These are phyloP conservation scores for Pyrgus malvae DNA, from an alignment of 2,888 invertebrate genomes.

Conservation along the genomic window DNA sequence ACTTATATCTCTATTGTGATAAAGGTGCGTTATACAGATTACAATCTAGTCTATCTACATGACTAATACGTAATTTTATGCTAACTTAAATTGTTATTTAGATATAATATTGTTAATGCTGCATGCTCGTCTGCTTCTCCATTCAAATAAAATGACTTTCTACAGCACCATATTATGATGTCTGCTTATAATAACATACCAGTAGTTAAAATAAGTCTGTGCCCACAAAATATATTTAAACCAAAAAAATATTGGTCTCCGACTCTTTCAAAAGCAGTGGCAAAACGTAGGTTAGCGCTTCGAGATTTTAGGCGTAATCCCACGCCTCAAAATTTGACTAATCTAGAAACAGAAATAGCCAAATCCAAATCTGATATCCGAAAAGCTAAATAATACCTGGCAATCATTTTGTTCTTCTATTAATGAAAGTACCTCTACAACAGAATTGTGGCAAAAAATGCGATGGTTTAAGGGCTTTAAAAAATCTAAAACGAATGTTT, in stretches of 20 bases:
- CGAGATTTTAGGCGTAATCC: slow-evolving; percentile 10
- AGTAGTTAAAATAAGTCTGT: neutral
- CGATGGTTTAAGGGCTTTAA: slow-evolving; percentile 8
- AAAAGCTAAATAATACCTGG: slow-evolving; percentile 2
- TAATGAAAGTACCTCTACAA: neutral
- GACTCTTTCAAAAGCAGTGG: slow-evolving; percentile 5
- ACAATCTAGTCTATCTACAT: too few relatives aligned
- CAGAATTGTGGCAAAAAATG: slow-evolving; percentile 13
- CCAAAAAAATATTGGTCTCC: slow-evolving; percentile 3
- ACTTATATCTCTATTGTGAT: too few relatives aligned
- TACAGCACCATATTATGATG: neutral
- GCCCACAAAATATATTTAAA: neutral
- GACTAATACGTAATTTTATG: too few relatives aligned
- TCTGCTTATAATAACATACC: neutral
- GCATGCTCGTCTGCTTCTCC: too few relatives aligned
- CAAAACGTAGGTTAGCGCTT: slow-evolving; percentile 9
- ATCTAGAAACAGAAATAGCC: neutral
- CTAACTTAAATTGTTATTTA: too few relatives aligned
- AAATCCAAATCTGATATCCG: slow-evolving; percentile 4
- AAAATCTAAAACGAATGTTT: neutral
- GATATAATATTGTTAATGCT: too few relatives aligned
- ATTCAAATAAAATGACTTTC: too few relatives aligned
- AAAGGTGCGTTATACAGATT: too few relatives aligned
- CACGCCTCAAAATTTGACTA: neutral
- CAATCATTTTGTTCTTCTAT: slow-evolving; percentile 8